Conservation (phyloP, 2,888 invertebrate species). For the Hemistola chrysoprasaria region DNA sequence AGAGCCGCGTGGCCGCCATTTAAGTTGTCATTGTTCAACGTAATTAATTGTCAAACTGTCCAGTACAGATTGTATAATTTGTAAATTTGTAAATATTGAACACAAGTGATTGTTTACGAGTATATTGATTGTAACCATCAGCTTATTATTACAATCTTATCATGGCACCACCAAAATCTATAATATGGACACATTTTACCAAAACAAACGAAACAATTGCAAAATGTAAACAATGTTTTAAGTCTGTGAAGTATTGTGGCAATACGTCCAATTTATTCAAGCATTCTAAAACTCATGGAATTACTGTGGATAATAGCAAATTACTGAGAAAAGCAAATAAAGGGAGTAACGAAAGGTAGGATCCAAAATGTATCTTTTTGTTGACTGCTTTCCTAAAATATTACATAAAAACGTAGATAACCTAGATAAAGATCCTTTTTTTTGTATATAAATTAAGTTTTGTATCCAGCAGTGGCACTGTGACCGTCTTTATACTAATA, state of each 20-base stretch:
- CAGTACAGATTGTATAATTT: too few relatives aligned
- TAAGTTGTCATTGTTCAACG: too few relatives aligned
- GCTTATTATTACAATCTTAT: constrained; percentile 4
- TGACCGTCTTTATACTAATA: too few relatives aligned
- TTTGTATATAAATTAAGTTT: too few relatives aligned
- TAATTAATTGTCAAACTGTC: too few relatives aligned
- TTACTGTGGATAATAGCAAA: constrained; percentile 8
- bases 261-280: constrained; percentile 15
- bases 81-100: too few relatives aligned
- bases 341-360: constrained; percentile 4
- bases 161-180: constrained; percentile 9
- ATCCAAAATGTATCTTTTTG: not conserved
- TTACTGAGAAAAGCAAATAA: constrained; percentile 8
- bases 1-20: not conserved
- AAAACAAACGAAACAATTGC: constrained; percentile 11
- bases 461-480: too few relatives aligned
- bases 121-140: not conserved
- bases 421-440: not conserved
- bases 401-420: not conserved
- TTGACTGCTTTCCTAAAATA: not conserved
- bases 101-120: too few relatives aligned
- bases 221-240: constrained; percentile 16
- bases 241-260: constrained; percentile 12
- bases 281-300: constrained; percentile 13
- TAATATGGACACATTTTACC: constrained; percentile 8